These are phyloP conservation scores for Pristionchus maxplancki DNA, from an alignment of 2,888 invertebrate species.

Conservation along the genomic window DNA sequence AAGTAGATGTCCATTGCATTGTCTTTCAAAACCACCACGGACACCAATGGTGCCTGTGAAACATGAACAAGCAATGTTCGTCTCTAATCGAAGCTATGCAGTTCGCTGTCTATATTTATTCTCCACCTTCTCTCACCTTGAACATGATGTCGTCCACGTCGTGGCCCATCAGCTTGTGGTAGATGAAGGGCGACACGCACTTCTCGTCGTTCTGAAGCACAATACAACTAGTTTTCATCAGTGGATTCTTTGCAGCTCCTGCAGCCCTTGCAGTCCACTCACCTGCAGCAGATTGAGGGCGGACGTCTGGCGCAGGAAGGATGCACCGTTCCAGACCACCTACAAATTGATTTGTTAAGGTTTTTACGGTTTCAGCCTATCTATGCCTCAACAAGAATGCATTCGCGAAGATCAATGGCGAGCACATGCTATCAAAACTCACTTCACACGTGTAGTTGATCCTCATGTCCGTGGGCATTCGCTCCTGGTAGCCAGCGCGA, in stretches of 20 bases:
- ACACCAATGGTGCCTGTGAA: too few species aligned
- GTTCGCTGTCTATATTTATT: too few species aligned
- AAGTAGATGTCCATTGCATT: too few species aligned
- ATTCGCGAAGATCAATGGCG: too few species aligned
- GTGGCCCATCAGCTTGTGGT: constrained; percentile 91
- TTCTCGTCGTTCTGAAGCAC: constrained; percentile 89
- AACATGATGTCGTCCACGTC: constrained; percentile 81
- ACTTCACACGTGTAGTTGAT: constrained; percentile 97
- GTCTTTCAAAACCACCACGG: too few species aligned
- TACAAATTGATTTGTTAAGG: constrained; percentile 1
- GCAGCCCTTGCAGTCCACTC: too few species aligned
- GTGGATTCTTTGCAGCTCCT: too few species aligned
- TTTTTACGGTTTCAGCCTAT: not conserved
- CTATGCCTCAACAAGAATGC: too few species aligned
- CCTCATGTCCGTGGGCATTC: constrained; percentile 93
- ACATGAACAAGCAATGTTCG: too few species aligned
- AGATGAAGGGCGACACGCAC: constrained; percentile 97
- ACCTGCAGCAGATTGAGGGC: constrained; percentile 89
- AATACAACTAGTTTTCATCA: not conserved
- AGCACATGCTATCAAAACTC: too few species aligned
- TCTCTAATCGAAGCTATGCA: too few species aligned
- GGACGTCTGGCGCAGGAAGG: constrained; percentile 86
- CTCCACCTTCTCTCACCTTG: constrained; percentile 69
- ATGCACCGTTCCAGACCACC: constrained; percentile 74
- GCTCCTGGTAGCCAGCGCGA: constrained; percentile 87